phyloP scores from a whole-genome alignment of 2,888 invertebrate species.

The Drosophila parthenogenetica region DNA sequence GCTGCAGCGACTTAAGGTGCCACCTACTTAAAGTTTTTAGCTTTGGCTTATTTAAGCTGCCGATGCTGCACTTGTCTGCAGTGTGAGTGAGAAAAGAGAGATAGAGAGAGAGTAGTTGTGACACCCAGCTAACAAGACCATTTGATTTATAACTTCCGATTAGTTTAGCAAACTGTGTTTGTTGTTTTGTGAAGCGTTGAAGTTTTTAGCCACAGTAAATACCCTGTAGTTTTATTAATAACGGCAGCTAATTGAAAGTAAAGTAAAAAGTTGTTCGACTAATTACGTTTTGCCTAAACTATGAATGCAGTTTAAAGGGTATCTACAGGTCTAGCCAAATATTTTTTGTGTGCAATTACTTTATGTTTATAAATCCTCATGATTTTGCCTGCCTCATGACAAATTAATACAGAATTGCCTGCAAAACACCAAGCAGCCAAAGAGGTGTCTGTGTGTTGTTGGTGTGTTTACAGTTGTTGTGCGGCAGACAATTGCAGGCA shows the following conservation, averaged over 20 bases:
- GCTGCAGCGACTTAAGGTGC: slow-evolving; percentile 71
- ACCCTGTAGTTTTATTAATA: background rate
- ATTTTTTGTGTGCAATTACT: slow-evolving; percentile 3
- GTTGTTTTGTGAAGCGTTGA: background rate
- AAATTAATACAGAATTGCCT: slow-evolving; percentile 28
- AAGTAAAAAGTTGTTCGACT: too few relatives aligned
- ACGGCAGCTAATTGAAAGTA: too few relatives aligned
- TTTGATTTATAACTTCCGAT: slow-evolving; percentile 65
- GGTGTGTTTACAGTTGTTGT: background rate
- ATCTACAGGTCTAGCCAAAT: background rate
- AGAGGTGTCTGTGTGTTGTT: background rate
- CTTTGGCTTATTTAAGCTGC: slow-evolving; percentile 53
- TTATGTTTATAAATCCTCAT: slow-evolving; percentile 25
- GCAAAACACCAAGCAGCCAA: background rate
- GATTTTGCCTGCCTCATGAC: slow-evolving; percentile 18
- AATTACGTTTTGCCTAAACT: too few relatives aligned
- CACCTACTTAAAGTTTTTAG: slow-evolving; percentile 71
- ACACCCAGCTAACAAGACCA: slow-evolving; percentile 51
- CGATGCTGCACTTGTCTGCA: slow-evolving; percentile 28
- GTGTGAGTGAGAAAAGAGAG: background rate
- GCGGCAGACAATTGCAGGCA: background rate
- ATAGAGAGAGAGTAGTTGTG: slow-evolving; percentile 17
- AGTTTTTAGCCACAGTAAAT: background rate
- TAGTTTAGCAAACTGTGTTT: slow-evolving; percentile 17
- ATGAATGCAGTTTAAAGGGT: background rate